Percentiles rank a stretch among this genome's conserved stretches.
Conservation (phyloP, 2,113 vertebrate genomes). For the Epinephelus moara region DNA sequence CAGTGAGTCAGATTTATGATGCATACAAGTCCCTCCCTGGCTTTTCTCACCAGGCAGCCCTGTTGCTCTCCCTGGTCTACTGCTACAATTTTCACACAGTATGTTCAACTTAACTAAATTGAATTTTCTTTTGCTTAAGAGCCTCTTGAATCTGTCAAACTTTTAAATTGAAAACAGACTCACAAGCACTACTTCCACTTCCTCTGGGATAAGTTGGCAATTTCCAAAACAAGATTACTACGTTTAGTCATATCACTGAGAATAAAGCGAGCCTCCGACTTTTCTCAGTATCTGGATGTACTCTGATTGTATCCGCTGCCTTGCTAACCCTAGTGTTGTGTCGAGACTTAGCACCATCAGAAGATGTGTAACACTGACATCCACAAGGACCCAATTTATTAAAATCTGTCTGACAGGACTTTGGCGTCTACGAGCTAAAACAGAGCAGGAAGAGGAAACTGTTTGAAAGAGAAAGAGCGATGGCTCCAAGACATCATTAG, state of each 20-base stretch:
- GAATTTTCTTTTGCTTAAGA: constrained; percentile 22
- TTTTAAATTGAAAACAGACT: constrained; percentile 47
- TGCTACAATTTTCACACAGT: constrained; percentile 11
- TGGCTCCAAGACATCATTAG: constrained; percentile 67
- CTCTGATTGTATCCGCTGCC: constrained; percentile 28
- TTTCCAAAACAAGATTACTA: constrained; percentile 51
- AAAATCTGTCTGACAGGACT: constrained; percentile 49
- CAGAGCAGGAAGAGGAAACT: not conserved
- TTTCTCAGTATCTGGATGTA: constrained; percentile 6
- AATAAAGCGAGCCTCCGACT: constrained; percentile 16
- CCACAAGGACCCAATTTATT: constrained; percentile 72
- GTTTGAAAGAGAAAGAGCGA: not conserved
- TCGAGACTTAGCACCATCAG: constrained; percentile 40
- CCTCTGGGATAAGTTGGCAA: constrained; percentile 30
- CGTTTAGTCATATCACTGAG: constrained; percentile 3
- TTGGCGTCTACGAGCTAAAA: constrained; percentile 30
- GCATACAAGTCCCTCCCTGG: not conserved
- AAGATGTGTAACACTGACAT: constrained; percentile 51
- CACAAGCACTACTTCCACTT: not conserved
- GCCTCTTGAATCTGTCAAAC: constrained; percentile 42
- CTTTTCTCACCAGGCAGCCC: not conserved
- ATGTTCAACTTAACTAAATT: constrained; percentile 12
- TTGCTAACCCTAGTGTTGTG: constrained; percentile 33
- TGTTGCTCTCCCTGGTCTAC: not conserved
- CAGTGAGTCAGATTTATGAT: constrained; percentile 1